Conservation (phyloP, 2,888 invertebrate genomes). For the Coelinius sp. region DNA sequence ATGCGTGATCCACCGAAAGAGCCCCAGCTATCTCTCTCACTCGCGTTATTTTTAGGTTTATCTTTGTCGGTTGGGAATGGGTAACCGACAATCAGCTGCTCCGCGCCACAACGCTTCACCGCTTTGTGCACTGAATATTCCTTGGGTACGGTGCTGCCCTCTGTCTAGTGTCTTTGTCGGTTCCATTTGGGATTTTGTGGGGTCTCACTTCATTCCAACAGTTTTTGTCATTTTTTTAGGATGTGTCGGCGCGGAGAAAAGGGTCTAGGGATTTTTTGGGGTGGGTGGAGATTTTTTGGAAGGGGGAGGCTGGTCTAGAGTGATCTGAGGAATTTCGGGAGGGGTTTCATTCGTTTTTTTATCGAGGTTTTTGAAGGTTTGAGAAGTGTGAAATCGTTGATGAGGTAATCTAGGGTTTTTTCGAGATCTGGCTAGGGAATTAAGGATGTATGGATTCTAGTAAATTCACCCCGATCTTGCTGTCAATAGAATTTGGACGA, state of each 20-base stretch:
- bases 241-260: neutral
- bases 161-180: neutral
- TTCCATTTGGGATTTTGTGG: neutral
- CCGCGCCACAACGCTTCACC: conserved; percentile 1
- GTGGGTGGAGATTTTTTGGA: neutral
- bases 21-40: neutral
- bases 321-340: too few species aligned
- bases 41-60: conserved; percentile 5
- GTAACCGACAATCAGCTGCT: conserved; percentile 27
- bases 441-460: too few species aligned
- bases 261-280: neutral
- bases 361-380: neutral
- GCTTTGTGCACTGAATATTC: conserved; percentile 4
- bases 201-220: conserved; percentile 1
- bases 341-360: too few species aligned
- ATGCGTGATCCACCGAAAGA: conserved; percentile 11
- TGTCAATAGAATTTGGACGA: too few species aligned
- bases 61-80: conserved; percentile 3
- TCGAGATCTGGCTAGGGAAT: too few species aligned
- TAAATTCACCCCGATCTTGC: too few species aligned
- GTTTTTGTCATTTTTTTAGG: neutral
- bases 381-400: neutral
- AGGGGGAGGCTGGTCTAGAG: too few species aligned
- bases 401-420: neutral
- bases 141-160: conserved; percentile 21